phyloP scores from a whole-genome alignment of 2,888 invertebrate species.

The Cephus pulcher region DNA sequence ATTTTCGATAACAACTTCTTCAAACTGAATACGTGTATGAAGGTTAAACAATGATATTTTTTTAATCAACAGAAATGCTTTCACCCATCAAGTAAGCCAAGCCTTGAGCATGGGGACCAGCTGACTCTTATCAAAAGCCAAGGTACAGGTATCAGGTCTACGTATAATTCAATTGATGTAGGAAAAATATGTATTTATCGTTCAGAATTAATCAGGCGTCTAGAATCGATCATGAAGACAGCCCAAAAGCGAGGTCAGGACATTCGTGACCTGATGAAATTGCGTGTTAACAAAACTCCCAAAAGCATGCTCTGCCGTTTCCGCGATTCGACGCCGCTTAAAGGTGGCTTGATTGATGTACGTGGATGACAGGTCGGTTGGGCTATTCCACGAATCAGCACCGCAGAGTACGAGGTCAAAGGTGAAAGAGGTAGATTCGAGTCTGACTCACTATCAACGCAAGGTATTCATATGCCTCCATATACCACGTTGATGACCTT shows the following conservation, averaged over 20 bases:
- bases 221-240: neutral
- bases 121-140: neutral
- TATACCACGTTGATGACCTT: neutral
- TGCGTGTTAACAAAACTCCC: neutral
- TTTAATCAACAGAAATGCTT: neutral
- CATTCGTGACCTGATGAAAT: neutral
- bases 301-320: neutral
- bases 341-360: neutral
- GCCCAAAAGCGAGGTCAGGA: neutral
- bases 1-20: neutral
- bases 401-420: neutral
- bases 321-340: neutral
- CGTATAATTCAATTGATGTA: neutral
- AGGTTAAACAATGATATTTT: neutral
- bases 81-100: neutral
- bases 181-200: neutral
- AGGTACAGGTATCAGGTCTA: neutral
- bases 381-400: neutral
- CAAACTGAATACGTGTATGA: neutral
- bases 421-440: neutral
- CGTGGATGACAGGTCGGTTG: neutral
- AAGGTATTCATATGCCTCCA: neutral
- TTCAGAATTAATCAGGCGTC: neutral
- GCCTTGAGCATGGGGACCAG: neutral
- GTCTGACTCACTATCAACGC: neutral